These are phyloP conservation scores for Synanthedon tipuliformis DNA, from an alignment of 2,888 invertebrate species.

Conservation along the genomic window DNA sequence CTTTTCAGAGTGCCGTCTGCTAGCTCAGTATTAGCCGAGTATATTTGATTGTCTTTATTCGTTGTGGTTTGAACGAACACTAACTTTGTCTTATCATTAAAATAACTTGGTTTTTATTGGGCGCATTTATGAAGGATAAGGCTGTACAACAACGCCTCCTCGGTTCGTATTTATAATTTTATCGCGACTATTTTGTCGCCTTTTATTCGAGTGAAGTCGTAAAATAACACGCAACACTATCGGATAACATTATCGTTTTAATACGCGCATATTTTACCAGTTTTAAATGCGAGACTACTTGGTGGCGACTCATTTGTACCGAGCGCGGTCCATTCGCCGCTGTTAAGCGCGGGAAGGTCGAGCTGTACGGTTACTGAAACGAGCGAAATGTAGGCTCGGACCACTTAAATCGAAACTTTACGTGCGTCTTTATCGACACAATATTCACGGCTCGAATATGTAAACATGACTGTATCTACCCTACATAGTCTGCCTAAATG, in stretches of 20 bases:
- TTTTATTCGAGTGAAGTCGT: slow-evolving; percentile 6
- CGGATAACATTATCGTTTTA: slow-evolving; percentile 34
- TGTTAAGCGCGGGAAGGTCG: slow-evolving; percentile 21
- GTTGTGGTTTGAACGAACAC: too few relatives aligned
- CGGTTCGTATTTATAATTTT: not conserved
- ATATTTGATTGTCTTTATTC: too few relatives aligned
- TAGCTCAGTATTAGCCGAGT: too few relatives aligned
- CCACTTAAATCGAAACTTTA: slow-evolving; percentile 54
- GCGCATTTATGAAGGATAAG: not conserved
- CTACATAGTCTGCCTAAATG: slow-evolving; percentile 24
- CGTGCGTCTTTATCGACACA: slow-evolving; percentile 43
- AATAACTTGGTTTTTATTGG: too few relatives aligned
- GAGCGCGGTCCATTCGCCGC: slow-evolving; percentile 1
- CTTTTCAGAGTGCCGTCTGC: too few relatives aligned
- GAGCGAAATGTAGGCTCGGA: slow-evolving; percentile 27
- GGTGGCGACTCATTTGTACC: slow-evolving; percentile 11
- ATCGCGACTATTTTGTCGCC: not conserved
- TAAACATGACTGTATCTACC: slow-evolving; percentile 20
- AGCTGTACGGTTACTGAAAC: slow-evolving; percentile 20
- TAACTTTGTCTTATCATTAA: too few relatives aligned
- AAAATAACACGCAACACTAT: slow-evolving; percentile 31
- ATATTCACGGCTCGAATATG: slow-evolving; percentile 32
- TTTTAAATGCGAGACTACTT: slow-evolving; percentile 25
- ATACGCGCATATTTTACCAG: slow-evolving; percentile 28
- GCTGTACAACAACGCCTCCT: not conserved